These are phyloP conservation scores for Tiphia femorata DNA, from an alignment of 2,888 invertebrate species.

Conservation along the genomic window DNA sequence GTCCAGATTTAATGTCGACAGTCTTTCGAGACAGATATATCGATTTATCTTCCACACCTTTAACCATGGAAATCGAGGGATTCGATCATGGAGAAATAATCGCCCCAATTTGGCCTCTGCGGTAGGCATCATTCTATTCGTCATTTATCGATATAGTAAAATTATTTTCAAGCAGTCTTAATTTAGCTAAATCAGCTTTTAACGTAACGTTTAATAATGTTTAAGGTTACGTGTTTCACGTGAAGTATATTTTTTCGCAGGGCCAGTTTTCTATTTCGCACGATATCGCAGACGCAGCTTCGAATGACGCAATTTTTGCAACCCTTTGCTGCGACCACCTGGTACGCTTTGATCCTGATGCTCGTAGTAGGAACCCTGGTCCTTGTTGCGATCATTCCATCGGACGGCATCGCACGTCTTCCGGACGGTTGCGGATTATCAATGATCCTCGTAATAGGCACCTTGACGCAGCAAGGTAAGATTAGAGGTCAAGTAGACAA, in stretches of 20 bases:
- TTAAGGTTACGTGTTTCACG: no score
- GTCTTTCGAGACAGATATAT: no score
- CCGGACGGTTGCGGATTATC: slow-evolving; percentile 40
- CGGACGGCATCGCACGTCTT: slow-evolving; percentile 36
- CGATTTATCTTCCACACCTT: slow-evolving; percentile 37
- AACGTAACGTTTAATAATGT: background rate
- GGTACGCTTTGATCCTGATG: slow-evolving; percentile 43
- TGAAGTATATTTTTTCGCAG: slow-evolving; percentile 25
- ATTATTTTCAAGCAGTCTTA: background rate
- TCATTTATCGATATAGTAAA: background rate
- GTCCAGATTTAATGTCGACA: slow-evolving; percentile 31
- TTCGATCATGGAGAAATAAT: slow-evolving; percentile 37
- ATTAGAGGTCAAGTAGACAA: background rate
- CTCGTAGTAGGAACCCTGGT: slow-evolving; percentile 29
- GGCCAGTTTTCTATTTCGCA: slow-evolving; percentile 54
- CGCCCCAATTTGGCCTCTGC: slow-evolving; percentile 38
- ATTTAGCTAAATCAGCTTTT: background rate
- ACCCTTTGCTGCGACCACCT: slow-evolving; percentile 45
- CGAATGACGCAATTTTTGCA: slow-evolving; percentile 45
- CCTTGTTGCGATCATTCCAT: slow-evolving; percentile 34
- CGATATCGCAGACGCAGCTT: slow-evolving; percentile 44
- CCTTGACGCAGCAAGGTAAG: slow-evolving; percentile 55
- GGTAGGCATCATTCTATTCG: slow-evolving; percentile 21
- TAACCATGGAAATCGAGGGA: slow-evolving; percentile 29
- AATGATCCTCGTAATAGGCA: slow-evolving; percentile 45